Conservation (phyloP, 2,888 invertebrate genomes). For the Pseudococcus viburni region DNA sequence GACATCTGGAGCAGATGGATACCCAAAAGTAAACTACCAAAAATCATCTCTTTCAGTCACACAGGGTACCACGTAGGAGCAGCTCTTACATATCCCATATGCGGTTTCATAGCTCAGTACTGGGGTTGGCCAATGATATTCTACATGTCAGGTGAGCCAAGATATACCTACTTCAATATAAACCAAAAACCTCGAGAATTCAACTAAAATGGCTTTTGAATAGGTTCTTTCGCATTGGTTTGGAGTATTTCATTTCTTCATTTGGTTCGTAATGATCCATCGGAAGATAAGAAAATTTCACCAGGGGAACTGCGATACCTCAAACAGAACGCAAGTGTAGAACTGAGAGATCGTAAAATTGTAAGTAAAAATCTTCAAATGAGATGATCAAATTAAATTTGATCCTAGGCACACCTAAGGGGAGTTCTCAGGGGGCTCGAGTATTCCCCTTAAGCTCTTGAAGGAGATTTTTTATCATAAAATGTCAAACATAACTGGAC, state of each 20-base stretch:
- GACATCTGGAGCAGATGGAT: conserved; percentile 89
- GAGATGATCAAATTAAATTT: neutral
- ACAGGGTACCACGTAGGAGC: conserved; percentile 90
- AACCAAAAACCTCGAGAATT: neutral
- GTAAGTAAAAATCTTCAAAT: conserved; percentile 66
- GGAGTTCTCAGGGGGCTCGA: too few relatives aligned
- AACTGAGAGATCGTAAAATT: conserved; percentile 70
- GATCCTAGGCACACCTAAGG: too few relatives aligned
- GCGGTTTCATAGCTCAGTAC: conserved; percentile 79
- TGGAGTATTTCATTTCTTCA: neutral
- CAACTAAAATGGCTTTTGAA: neutral
- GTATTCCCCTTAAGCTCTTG: too few relatives aligned
- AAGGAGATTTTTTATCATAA: too few relatives aligned
- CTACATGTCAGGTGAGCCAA: neutral
- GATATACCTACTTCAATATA: too few relatives aligned
- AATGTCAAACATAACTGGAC: too few relatives aligned
- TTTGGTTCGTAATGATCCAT: neutral
- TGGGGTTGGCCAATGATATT: conserved; percentile 81
- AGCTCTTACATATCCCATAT: conserved; percentile 85
- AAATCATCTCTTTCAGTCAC: conserved; percentile 85
- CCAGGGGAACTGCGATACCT: neutral
- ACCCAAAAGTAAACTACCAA: conserved; percentile 83
- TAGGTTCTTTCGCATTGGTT: neutral
- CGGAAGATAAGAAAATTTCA: neutral
- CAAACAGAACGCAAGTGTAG: neutral